phyloP scores from a whole-genome alignment of 2,888 invertebrate genomes.

The Lydus trimaculatus region DNA sequence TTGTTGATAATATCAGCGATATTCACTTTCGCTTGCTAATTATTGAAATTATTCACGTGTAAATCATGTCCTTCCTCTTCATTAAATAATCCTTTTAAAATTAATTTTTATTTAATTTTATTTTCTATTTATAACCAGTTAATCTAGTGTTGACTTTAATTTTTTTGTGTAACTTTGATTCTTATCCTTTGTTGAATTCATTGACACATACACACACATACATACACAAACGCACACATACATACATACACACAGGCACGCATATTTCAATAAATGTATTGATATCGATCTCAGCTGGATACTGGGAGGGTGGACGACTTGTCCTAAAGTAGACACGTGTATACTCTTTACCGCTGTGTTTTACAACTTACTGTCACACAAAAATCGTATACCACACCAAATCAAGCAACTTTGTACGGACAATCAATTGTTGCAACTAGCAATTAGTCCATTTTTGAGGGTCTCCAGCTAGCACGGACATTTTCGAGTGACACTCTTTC shows the following conservation, averaged over 20 bases:
- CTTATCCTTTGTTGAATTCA: constrained; percentile 42
- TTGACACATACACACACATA: background rate
- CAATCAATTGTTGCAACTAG: constrained; percentile 53
- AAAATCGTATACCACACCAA: constrained; percentile 18
- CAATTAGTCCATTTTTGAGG: constrained; percentile 51
- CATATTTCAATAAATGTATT: constrained; percentile 52
- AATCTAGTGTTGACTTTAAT: background rate
- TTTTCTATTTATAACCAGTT: background rate
- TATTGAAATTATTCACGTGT: constrained; percentile 46
- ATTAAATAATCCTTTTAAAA: constrained; percentile 34
- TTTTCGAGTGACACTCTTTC: constrained; percentile 58
- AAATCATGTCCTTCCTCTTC: constrained; percentile 43
- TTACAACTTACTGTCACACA: constrained; percentile 45
- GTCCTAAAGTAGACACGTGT: constrained; percentile 46
- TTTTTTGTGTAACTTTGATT: constrained; percentile 38
- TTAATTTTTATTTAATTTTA: background rate
- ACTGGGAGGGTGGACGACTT: constrained; percentile 32
- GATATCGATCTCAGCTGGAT: constrained; percentile 48
- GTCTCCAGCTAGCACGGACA: constrained; percentile 55
- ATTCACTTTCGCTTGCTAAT: constrained; percentile 45
- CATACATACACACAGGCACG: constrained; percentile 33
- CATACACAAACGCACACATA: no score
- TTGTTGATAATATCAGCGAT: constrained; percentile 43
- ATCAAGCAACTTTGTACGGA: constrained; percentile 16
- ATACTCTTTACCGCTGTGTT: constrained; percentile 46